A percentile compares a stretch with the other conserved stretches of the same genome.
These are phyloP conservation scores for Aleiodes leptofemur DNA, from an alignment of 2,888 invertebrate species.

Conservation along the genomic window DNA sequence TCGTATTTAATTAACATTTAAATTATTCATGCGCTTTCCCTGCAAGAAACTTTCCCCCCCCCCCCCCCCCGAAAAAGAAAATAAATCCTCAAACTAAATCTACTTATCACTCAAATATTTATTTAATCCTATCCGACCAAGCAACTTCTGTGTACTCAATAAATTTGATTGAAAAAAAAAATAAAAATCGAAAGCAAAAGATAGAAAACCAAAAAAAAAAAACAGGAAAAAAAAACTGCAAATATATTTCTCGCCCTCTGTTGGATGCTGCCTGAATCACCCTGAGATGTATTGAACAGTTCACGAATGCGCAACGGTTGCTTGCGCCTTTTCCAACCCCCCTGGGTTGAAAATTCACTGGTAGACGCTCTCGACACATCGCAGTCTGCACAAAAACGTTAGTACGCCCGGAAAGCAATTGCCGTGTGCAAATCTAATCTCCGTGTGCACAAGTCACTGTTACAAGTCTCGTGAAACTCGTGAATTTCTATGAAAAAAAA, in stretches of 20 bases:
- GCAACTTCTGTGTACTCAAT: too few species aligned
- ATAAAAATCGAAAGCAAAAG: too few species aligned
- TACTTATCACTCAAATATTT: too few species aligned
- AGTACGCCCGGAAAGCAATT: slow-evolving; percentile 63
- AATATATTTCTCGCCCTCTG: slow-evolving; percentile 68
- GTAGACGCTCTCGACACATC: slow-evolving; percentile 60
- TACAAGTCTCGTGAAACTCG: neutral
- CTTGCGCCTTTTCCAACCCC: slow-evolving; percentile 69
- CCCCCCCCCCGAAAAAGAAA: too few species aligned
- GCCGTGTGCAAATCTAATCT: slow-evolving; percentile 53
- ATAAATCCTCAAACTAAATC: too few species aligned
- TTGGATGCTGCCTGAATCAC: slow-evolving; percentile 71
- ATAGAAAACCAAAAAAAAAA: neutral
- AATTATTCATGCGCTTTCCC: too few species aligned
- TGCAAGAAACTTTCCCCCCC: too few species aligned
- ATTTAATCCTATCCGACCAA: too few species aligned
- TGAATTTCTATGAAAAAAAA: neutral
- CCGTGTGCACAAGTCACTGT: slow-evolving; percentile 41
- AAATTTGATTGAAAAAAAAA: neutral
- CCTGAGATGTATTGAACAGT: slow-evolving; percentile 73
- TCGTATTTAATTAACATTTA: too few species aligned
- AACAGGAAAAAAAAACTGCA: neutral
- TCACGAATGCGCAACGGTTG: slow-evolving; percentile 71
- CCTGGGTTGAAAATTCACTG: slow-evolving; percentile 54
- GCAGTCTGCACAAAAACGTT: slow-evolving; percentile 72